Base-by-base conservation (phyloP, 2,888 invertebrate genomes). In the Cylindroiulus punctatus region DNA sequence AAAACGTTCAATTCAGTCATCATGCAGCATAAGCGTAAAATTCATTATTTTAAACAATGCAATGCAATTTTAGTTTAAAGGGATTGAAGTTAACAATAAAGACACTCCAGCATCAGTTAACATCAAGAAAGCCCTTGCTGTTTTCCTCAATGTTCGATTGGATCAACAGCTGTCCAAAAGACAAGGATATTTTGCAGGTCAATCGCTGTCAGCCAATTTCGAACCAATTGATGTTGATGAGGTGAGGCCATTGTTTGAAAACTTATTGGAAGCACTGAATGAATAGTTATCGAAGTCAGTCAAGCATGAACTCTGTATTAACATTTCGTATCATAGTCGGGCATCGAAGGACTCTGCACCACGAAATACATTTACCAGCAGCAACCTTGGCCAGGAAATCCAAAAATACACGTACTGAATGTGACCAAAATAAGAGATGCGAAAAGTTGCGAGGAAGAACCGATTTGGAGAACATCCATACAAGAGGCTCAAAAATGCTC, bases 91-190 rank as follows among this genome's bases (percentile, higher is more conserved):
- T 19, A 88, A 88, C 4, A 86, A 87, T 2, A 89, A 89, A 76
- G 91, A 91, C 30, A 90, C 91, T 0, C 88, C 88, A 19, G 90
- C 90, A 89, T 90, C 91, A n/a, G 88, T 91, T 85, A 91, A 92
- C 89, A 89, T 91, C 87, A 92, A 91, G 89, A 90, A 90, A 87
- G 90, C 90, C 86, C 87, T 91, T 65, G 89, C 90, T 36, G 88
- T 89, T 57, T 84, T 91, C 57, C 85, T 91, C 42, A 89, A 90
- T 86, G 87, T 91, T 19, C 89, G 91, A 87, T 87, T 91, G 36
- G 89, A 90, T 30, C 89, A 88, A 47, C 87, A 84, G 17, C 8
- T 84, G 47, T 32, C 47, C 36, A 86, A 65, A 47, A 22, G 86
- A 3, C 86, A 86, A 65, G 84, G 86, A 8, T 86, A 86, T 57